A percentile compares a stretch with the other conserved stretches of the same genome.
Conservation (phyloP, 2,888 invertebrate genomes). For the Conistra vaccinii region DNA sequence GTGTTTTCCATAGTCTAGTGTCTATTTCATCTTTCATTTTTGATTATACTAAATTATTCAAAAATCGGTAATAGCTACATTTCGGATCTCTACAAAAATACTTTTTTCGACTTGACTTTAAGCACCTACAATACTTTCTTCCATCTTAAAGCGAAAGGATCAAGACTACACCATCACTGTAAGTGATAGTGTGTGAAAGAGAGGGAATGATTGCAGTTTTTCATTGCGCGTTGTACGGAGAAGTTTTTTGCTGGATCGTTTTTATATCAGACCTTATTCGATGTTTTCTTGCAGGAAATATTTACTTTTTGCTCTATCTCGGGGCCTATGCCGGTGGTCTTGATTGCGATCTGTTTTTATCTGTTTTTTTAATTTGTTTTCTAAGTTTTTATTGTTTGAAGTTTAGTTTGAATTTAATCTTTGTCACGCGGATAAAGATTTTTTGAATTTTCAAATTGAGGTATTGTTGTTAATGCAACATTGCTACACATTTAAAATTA, state of each 20-base stretch:
- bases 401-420: conserved; percentile 19
- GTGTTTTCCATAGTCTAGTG: background rate
- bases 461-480: background rate
- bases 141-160: conserved; percentile 72
- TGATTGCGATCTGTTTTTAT: conserved; percentile 50
- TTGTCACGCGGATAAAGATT: background rate
- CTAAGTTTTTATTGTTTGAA: conserved; percentile 24
- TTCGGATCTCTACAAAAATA: background rate
- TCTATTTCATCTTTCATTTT: background rate
- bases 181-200: conserved; percentile 79
- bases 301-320: conserved; percentile 73
- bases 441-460: background rate
- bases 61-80: background rate
- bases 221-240: conserved; percentile 73
- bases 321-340: conserved; percentile 80
- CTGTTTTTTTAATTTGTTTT: conserved; percentile 11
- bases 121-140: background rate
- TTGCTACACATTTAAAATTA: too few species aligned
- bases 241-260: conserved; percentile 82
- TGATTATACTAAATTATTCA: background rate
- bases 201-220: conserved; percentile 82
- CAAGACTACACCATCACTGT: conserved; percentile 72
- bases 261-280: conserved; percentile 79
- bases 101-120: background rate
- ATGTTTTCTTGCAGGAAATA: conserved; percentile 78